These are phyloP conservation scores for Anarrhichthys ocellatus DNA, from an alignment of 2,113 vertebrate genomes.

Conservation along the genomic window DNA sequence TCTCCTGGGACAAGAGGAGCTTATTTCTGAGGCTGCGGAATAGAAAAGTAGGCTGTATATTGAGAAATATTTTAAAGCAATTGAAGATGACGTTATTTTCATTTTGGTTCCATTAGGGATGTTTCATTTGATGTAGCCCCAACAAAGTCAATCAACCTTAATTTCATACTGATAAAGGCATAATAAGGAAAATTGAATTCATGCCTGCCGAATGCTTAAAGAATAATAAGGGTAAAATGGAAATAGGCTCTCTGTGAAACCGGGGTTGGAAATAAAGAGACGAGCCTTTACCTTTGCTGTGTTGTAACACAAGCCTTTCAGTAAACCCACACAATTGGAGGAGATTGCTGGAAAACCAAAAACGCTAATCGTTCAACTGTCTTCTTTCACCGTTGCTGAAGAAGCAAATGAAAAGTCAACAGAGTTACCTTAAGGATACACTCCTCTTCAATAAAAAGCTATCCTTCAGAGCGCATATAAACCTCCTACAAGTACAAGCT, in stretches of 20 bases:
- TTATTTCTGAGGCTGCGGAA: constrained; percentile 97
- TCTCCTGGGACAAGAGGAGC: constrained; percentile 97
- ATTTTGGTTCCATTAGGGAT: constrained; percentile 82
- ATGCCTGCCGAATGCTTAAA: constrained; percentile 62
- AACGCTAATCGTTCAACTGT: constrained; percentile 67
- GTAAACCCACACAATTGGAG: constrained; percentile 62
- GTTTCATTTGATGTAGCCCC: constrained; percentile 76
- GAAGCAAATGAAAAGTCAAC: constrained; percentile 72
- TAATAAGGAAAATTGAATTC: constrained; percentile 76
- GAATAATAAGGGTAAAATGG: constrained; percentile 55
- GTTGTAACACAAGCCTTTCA: constrained; percentile 50
- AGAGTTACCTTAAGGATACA: constrained; percentile 75
- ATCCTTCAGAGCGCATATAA: constrained; percentile 76
- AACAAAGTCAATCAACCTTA: constrained; percentile 85
- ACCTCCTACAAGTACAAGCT: constrained; percentile 81
- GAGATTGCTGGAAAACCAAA: constrained; percentile 63
- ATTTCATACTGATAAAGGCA: constrained; percentile 78
- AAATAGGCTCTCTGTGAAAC: constrained; percentile 41
- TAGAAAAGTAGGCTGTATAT: constrained; percentile 89
- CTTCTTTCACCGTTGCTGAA: constrained; percentile 49
- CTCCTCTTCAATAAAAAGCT: constrained; percentile 74
- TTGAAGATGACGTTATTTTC: constrained; percentile 84
- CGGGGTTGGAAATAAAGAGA: constrained; percentile 51
- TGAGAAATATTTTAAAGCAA: constrained; percentile 87
- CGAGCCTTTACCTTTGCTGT: constrained; percentile 50